phyloP scores from a whole-genome alignment of 1,140 invertebrate genomes.

The Carposina sasakii region DNA sequence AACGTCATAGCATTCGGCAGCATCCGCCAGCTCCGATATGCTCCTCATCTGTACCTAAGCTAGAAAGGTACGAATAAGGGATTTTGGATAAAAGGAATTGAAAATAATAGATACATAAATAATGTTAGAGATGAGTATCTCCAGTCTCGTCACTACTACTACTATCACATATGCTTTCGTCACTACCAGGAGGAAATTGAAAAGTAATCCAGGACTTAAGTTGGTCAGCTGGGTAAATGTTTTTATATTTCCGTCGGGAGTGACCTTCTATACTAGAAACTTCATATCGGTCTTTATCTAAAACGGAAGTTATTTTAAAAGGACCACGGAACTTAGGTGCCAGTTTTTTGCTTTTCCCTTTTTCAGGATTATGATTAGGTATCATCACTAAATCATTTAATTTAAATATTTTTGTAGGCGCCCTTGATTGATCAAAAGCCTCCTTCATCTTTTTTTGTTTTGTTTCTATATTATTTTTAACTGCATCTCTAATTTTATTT shows the following conservation, averaged over 20 bases:
- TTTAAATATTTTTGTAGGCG: slow-evolving; percentile 4
- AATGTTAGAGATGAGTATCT: not conserved
- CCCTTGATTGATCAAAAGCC: not conserved
- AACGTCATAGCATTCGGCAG: not conserved
- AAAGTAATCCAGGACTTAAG: slow-evolving; percentile 4
- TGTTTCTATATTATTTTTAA: not conserved
- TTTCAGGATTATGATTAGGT: slow-evolving; percentile 8
- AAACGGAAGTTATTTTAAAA: slow-evolving; percentile 5
- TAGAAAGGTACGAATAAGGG: not conserved
- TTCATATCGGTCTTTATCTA: slow-evolving; percentile 8
- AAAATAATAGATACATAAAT: not conserved
- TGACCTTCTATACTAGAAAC: slow-evolving; percentile 6
- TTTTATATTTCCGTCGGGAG: slow-evolving; percentile 5
- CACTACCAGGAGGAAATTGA: not conserved
- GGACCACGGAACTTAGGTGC: slow-evolving; percentile 2
- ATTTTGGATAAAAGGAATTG: not conserved
- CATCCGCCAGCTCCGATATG: not conserved
- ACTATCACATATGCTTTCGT: too few relatives aligned
- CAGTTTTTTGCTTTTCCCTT: slow-evolving; percentile 9
- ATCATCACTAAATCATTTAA: slow-evolving; percentile 6
- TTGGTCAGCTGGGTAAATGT: slow-evolving; percentile 4
- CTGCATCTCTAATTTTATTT: not conserved
- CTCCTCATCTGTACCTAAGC: not conserved
- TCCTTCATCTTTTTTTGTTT: not conserved
- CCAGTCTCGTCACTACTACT: not conserved